Percentiles rank a stretch among this genome's conserved stretches.
Conservation (phyloP, 2,797 vertebrate species). For the Hyperoplus lanceolatus region DNA sequence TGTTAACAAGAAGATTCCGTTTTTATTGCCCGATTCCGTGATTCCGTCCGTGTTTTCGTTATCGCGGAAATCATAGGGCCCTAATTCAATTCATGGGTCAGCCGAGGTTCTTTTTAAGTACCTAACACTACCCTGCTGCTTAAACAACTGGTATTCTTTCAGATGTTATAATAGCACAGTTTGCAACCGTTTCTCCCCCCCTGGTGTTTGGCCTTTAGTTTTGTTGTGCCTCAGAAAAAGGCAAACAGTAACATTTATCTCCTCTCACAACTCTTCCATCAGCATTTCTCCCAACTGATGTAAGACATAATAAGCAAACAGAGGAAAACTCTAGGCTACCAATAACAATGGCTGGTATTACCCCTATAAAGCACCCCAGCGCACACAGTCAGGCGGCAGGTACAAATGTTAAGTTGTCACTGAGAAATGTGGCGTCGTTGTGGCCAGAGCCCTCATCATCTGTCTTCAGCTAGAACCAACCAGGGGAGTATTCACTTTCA, state of each 20-base stretch:
- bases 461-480: constrained; percentile 40
- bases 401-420: background rate
- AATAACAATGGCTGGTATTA: constrained; percentile 57
- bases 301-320: constrained; percentile 64
- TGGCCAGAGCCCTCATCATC: constrained; percentile 24
- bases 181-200: constrained; percentile 23
- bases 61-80: too few species aligned
- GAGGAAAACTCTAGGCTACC: constrained; percentile 24
- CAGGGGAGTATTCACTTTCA: constrained; percentile 62
- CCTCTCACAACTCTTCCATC: constrained; percentile 52
- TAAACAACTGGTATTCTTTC: constrained; percentile 14
- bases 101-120: background rate
- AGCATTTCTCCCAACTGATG: constrained; percentile 69
- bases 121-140: background rate
- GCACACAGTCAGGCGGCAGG: constrained; percentile 11
- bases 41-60: too few species aligned
- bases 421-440: constrained; percentile 36
- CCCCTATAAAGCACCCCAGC: constrained; percentile 22
- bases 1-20: too few species aligned
- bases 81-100: constrained; percentile 4
- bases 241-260: constrained; percentile 43
- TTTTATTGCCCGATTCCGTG: too few species aligned
- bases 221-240: constrained; percentile 29
- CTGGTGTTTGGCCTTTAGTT: constrained; percentile 54
- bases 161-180: constrained; percentile 12